Evolutionary conservation across 1,140 invertebrate genomes (phyloP).

Genomic region (Portunus trituberculatus): DNA sequence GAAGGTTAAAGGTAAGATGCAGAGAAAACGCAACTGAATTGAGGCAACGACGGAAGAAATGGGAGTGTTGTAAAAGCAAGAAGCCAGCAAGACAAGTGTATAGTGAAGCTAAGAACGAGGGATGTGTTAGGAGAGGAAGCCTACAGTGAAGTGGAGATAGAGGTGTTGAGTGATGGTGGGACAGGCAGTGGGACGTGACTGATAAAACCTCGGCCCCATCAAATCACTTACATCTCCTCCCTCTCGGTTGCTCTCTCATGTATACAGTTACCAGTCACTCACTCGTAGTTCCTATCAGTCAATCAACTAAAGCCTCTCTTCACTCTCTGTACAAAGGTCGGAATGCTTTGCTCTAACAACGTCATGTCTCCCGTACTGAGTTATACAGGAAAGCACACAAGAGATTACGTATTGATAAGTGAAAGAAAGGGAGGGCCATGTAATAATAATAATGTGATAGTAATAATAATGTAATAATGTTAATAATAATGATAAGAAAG

Average conservation of each 20-base stretch:
- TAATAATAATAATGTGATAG: no score
- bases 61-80: neutral
- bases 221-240: neutral
- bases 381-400: no score
- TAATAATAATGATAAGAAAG: neutral
- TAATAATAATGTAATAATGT: no score
- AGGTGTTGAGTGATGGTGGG: neutral
- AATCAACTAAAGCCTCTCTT: neutral
- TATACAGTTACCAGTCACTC: neutral
- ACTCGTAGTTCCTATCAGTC: neutral
- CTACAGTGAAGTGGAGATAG: neutral
- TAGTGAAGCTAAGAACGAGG: no score
- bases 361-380: no score
- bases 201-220: neutral
- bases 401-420: no score
- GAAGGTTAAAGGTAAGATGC: neutral
- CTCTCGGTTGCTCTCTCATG: neutral
- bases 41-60: neutral
- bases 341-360: neutral
- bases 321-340: neutral
- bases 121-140: neutral
- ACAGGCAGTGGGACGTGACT: neutral
- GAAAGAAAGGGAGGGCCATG: no score
- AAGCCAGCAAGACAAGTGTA: no score
- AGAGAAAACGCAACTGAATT: neutral